Evolutionary conservation across 2,888 invertebrate genomes (phyloP), one percentile per base, ranked within the genome.

Genomic region (Syritta pipiens): DNA sequence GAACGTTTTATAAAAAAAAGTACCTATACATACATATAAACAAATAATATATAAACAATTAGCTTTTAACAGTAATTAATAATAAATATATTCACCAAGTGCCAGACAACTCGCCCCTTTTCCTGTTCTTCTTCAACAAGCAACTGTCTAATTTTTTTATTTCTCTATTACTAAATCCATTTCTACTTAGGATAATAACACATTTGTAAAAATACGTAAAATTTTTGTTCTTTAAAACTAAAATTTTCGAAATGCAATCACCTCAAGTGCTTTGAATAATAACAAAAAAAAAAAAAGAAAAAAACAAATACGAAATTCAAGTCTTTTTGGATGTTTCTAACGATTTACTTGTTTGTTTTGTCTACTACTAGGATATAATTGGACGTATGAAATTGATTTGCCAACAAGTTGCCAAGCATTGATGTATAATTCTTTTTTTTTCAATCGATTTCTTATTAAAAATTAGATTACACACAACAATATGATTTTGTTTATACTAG

Each of bases 331-430:
- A 65, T 49, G 49, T 40, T 24, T 22, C 37, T 37, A 44, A 32
- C 44, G 40, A 60, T 14, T 62, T 57, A 60, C 28, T 55, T 53
- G 14, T 1, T 10, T 48, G 40, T 6, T 14, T 22, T 53, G 24
- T 51, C 32, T 46, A 46, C 62, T 55, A 72, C 30, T 60, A 74
- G 67, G 74, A 60, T 44, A 42, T 79, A 68, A 62, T 74, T 51
- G 62, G 71, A 60, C 55, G 59, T 44, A 67, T 72, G 26, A 62
- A 79, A 74, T 48, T 57, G 55, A 74, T 79, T 79, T 74, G 79
- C 79, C 79, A 79, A 79, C 30, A 79, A 30, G 79, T 79, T 79
- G 79, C 79, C 79, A 79, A 79, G 67, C 55, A 57, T 62, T 74
- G 67, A 79, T 49, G 30, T 76, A 57, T 37, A 59, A 28, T 55